Base-by-base conservation (phyloP, 2,888 invertebrate genomes). In the Muscina levida region DNA sequence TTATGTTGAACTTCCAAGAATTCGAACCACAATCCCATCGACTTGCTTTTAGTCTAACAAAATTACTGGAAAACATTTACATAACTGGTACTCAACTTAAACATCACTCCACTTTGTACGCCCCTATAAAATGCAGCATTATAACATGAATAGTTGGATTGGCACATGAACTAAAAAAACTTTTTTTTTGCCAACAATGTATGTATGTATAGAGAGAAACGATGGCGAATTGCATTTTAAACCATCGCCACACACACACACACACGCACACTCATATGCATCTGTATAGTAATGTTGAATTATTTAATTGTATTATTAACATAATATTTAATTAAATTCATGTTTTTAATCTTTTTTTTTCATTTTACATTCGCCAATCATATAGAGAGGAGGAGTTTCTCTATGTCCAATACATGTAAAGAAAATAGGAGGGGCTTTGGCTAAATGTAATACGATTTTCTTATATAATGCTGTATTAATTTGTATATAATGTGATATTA, bases 251-350 rank as follows among this genome's bases (percentile, higher is more conserved):
- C n/a, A n/a, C n/a, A n/a, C n/a, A n/a, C n/a, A n/a, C n/a, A 57
- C 5, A 46, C n/a, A 39, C 39, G 66, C 72, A 48, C 59, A 66
- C 66, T n/a, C 44, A 66, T 48, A 66, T 44, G 39, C 37, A 22
- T 24, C 37, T 2, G 46, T 72, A 22, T 68, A 65, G 48, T 51
- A 66, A 51, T 39, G 46, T 53, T 39, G 17, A 46, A 72, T 46
- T 72, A 72, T 75, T 79, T 79, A 67, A 75, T 75, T 75, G 39
- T 79, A 44, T 68, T 77, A 79, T 79, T 79, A 72, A 67, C 79
- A 72, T 75, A 75, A 75, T 75, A 68, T 79, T 75, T 72, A 79
- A 75, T 72, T 75, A 68, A 56, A 73, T 53, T n/a, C 44, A 68
- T 39, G 13, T 74, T 57, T 71, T 67, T 26, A 10, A 37, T 66